These are phyloP conservation scores for Aporrectodea caliginosa DNA, from an alignment of 1,140 invertebrate species.

Conservation along the genomic window DNA sequence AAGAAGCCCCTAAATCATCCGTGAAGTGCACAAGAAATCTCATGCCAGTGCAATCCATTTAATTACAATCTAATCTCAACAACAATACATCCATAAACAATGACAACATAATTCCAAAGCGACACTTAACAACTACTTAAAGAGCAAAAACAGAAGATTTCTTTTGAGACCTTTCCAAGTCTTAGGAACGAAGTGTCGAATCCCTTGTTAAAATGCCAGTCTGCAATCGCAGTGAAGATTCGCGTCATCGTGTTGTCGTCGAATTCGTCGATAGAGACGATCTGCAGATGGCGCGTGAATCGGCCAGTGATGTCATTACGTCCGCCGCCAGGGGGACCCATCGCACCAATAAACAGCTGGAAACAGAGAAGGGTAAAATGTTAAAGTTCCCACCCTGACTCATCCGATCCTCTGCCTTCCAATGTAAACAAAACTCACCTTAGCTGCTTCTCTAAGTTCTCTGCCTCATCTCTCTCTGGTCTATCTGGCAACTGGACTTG, in stretches of 20 bases:
- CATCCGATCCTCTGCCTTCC: not conserved
- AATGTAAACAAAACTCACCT: not conserved
- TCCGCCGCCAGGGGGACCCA: conserved; percentile 57
- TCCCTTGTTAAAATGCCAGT: conserved; percentile 56
- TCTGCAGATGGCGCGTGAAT: conserved; percentile 54
- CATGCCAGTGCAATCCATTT: too few species aligned
- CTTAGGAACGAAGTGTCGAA: conserved; percentile 61
- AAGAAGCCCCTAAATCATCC: too few species aligned
- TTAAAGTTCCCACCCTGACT: not conserved
- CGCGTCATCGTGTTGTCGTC: conserved; percentile 54
- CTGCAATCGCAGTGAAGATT: conserved; percentile 55
- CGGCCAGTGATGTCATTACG: conserved; percentile 55
- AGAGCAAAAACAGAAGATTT: too few species aligned
- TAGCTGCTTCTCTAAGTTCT: too few species aligned
- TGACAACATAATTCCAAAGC: not conserved
- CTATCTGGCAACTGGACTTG: too few species aligned
- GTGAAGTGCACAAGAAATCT: too few species aligned
- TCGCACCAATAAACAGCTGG: conserved; percentile 60
- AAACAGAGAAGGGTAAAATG: too few species aligned
- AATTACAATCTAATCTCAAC: not conserved
- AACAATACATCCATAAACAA: not conserved
- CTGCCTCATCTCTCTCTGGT: too few species aligned
- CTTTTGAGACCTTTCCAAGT: conserved; percentile 65
- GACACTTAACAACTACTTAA: not conserved
- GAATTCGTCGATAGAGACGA: conserved; percentile 56